phyloP scores from a whole-genome alignment of 2,113 vertebrate genomes.

The Lophochroa leadbeateri region DNA sequence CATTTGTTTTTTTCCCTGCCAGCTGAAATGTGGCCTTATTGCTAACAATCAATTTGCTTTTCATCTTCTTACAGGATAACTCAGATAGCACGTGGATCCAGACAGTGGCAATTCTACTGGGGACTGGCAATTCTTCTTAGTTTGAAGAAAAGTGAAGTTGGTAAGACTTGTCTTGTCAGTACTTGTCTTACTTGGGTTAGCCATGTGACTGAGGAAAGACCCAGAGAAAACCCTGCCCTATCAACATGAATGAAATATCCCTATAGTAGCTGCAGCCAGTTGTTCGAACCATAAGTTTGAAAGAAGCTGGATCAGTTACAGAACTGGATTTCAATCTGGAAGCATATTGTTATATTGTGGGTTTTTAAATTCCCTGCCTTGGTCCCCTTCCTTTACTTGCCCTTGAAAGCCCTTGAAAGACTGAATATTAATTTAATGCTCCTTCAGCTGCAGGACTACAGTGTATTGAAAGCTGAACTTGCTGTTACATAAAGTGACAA shows the following conservation, averaged over 20 bases:
- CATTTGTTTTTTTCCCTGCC: background rate
- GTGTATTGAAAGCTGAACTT: background rate
- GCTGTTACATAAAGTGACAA: background rate
- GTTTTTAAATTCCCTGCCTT: background rate
- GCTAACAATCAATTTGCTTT: background rate
- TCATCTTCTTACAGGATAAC: background rate
- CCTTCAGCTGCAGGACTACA: background rate
- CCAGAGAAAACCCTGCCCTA: background rate
- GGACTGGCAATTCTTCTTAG: background rate
- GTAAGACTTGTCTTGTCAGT: slow-evolving; percentile 17
- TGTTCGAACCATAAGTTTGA: background rate
- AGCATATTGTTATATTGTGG: background rate
- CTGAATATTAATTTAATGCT: background rate
- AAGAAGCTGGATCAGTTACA: background rate
- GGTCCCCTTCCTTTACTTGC: background rate
- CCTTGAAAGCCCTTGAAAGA: background rate
- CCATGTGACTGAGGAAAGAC: background rate
- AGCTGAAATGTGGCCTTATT: background rate
- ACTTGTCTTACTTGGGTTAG: background rate
- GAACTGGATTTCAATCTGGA: background rate
- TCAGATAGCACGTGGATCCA: background rate
- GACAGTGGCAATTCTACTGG: background rate
- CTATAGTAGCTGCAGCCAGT: background rate
- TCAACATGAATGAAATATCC: background rate
- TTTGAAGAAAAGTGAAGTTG: slow-evolving; percentile 14